Evolutionary conservation across 1,140 invertebrate species (phyloP).

Genomic region (Hormaphis cornu): DNA sequence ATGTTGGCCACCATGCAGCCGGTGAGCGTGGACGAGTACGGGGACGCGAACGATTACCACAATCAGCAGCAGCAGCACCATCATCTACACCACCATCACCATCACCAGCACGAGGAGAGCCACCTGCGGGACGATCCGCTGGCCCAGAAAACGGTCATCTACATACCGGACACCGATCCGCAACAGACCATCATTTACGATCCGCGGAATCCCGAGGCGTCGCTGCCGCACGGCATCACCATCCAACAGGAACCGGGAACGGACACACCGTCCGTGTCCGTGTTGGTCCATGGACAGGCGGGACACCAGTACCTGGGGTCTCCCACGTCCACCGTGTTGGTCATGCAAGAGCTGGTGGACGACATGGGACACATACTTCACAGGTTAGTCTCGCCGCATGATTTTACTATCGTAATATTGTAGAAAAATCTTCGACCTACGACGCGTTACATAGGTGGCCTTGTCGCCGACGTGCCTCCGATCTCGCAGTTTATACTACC

Average conservation of each 20-base stretch:
- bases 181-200: conserved; percentile 36
- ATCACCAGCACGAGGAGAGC: background rate
- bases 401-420: background rate
- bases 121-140: conserved; percentile 32
- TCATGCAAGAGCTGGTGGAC: conserved; percentile 39
- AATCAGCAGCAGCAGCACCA: conserved; percentile 19
- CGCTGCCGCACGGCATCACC: conserved; percentile 17
- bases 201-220: conserved; percentile 9
- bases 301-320: conserved; percentile 35
- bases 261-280: conserved; percentile 34
- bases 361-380: conserved; percentile 37
- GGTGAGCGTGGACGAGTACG: conserved; percentile 35
- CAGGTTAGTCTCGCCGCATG: conserved; percentile 5
- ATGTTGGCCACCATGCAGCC: conserved; percentile 39
- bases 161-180: conserved; percentile 29
- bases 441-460: too few species aligned
- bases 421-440: too few species aligned
- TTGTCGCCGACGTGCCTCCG: too few species aligned
- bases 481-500: too few species aligned
- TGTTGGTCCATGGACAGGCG: conserved; percentile 35
- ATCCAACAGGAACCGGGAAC: conserved; percentile 26
- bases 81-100: background rate
- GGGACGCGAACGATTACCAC: conserved; percentile 33
- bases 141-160: conserved; percentile 34
- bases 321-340: conserved; percentile 38